Conservation (phyloP, 2,797 vertebrate genomes). For the Gadopsis bispinosus region DNA sequence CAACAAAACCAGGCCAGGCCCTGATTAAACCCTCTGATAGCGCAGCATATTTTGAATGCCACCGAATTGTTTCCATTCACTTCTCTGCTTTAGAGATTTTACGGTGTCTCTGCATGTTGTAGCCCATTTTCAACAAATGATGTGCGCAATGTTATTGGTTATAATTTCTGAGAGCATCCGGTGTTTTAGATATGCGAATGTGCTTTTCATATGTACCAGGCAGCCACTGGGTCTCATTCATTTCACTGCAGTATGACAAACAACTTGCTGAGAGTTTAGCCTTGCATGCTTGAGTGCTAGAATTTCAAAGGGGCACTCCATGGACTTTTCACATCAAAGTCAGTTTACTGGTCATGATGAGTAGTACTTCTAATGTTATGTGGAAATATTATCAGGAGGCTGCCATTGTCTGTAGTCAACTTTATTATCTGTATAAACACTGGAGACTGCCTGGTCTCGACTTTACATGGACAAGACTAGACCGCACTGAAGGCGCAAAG, state of each 20-base stretch:
- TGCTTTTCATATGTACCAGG: neutral
- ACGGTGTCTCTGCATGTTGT: neutral
- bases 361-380: neutral
- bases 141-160: neutral
- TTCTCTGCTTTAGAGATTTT: neutral
- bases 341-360: neutral
- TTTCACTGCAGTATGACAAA: neutral
- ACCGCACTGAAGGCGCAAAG: too few species aligned
- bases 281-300: neutral
- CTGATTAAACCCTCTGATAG: conserved; percentile 3
- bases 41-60: neutral
- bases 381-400: too few species aligned
- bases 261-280: neutral
- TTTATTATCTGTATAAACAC: too few species aligned
- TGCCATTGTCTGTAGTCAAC: too few species aligned
- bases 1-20: neutral
- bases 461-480: too few species aligned
- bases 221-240: neutral
- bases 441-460: too few species aligned
- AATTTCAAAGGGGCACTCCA: neutral
- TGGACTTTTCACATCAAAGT: neutral
- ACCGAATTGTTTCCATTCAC: conserved; percentile 2
- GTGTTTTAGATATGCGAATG: neutral
- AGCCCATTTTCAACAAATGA: neutral
- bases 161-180: neutral